Evolutionary conservation across 1,140 invertebrate genomes (phyloP), one percentile per base, ranked within the genome.

Genomic region (Ceratosolen fusciceps): DNA sequence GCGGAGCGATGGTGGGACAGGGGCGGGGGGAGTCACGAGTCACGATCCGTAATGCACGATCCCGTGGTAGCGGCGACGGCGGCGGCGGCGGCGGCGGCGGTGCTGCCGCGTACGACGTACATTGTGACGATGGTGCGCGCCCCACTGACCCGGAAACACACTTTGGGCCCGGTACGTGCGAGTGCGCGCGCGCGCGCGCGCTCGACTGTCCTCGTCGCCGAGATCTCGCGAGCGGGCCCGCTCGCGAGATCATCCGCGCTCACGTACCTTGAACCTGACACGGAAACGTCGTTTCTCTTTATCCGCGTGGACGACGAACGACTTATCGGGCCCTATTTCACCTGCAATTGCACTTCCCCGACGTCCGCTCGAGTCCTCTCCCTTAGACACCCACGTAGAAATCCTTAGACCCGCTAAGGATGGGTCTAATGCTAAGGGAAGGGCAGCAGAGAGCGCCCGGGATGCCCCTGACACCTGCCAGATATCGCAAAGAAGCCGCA

Each of bases 61-160:
- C 67, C 70, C 58, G 68, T 68, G 47, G 62, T n/a, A 39, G n/a
- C 67, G 68, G 52, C 52, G 29, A 60, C 26, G 34, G 34, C n/a
- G 29, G 77, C 65, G 49, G 70, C 29, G 77, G 54, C 84, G 80
- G 71, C 77, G 68, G 52, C 52, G 29, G 39, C 26, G 34, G 34
- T 24, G 29, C n/a, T n/a, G n/a, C n/a, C n/a, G n/a, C n/a, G n/a
- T n/a, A n/a, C n/a, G n/a, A n/a, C n/a, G n/a, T n/a, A n/a, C n/a
- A n/a, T n/a, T n/a, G 77, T 67, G 49, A 62, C 29, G 77, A 60
- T 83, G 80, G 71, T 75, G 78, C 73, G 84, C 85, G 88, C 90
- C 86, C 89, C 83, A 90, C 89, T 90, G 84, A 90, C 89, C 89
- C 78, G 88, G 74, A 88, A 90, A 90, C 88, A 90, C 83, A 90